A percentile compares a stretch with the other conserved stretches of the same genome.
phyloP scores from a whole-genome alignment of 2,888 invertebrate species.

The Diarsia brunnea region DNA sequence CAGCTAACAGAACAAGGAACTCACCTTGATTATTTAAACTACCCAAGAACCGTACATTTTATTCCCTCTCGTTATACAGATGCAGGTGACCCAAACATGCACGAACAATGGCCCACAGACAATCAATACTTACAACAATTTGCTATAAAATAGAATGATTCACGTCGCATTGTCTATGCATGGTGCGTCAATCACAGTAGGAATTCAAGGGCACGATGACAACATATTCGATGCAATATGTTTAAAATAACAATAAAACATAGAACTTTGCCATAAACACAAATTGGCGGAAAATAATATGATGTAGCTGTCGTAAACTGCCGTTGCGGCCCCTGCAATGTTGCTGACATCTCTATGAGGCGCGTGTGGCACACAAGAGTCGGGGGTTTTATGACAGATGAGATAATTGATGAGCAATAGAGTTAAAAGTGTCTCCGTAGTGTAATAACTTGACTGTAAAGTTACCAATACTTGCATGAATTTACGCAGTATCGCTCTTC shows the following conservation, averaged over 20 bases:
- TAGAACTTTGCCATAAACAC: constrained; percentile 49
- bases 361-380: too few relatives aligned
- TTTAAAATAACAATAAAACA: constrained; percentile 49
- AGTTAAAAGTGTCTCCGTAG: constrained; percentile 6
- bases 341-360: too few relatives aligned
- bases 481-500: background rate
- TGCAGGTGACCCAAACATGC: constrained; percentile 53
- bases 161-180: constrained; percentile 69
- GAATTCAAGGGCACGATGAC: constrained; percentile 64
- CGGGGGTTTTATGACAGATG: background rate
- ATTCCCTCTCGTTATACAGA: constrained; percentile 46
- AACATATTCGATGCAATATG: constrained; percentile 49
- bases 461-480: background rate
- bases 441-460: background rate
- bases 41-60: constrained; percentile 11
- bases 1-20: constrained; percentile 29
- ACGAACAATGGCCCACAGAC: constrained; percentile 61
- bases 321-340: too few relatives aligned
- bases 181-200: constrained; percentile 57
- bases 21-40: constrained; percentile 18
- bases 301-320: constrained; percentile 9
- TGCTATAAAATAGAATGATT: constrained; percentile 70
- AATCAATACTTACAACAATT: constrained; percentile 55
- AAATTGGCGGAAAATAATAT: constrained; percentile 38
- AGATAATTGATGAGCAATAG: background rate